phyloP scores from a whole-genome alignment of 2,113 vertebrate species.

The Corydoras maculifer region DNA sequence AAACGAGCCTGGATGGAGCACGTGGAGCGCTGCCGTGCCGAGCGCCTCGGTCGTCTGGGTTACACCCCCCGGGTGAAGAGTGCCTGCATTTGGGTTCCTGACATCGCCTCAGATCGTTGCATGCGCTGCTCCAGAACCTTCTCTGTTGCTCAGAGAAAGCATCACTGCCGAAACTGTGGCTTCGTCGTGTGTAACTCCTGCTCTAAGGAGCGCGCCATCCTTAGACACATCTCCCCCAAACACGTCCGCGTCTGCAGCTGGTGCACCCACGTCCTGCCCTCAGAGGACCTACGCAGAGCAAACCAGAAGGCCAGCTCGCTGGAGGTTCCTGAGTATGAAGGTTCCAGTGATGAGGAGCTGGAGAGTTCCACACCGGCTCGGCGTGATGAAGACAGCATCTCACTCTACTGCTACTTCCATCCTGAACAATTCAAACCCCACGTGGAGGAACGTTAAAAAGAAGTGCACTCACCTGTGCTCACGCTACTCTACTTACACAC shows the following conservation, averaged over 20 bases:
- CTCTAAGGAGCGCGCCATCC: constrained; percentile 71
- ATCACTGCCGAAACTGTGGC: constrained; percentile 87
- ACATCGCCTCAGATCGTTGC: constrained; percentile 77
- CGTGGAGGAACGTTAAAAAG: neutral
- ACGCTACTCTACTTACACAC: no score
- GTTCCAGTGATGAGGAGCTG: constrained; percentile 61
- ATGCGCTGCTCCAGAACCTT: constrained; percentile 84
- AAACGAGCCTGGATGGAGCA: constrained; percentile 83
- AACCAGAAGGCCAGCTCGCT: constrained; percentile 22
- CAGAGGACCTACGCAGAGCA: constrained; percentile 35
- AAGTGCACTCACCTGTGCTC: neutral
- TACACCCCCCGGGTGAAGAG: constrained; percentile 37
- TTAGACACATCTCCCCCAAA: constrained; percentile 73
- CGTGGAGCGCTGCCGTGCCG: constrained; percentile 70
- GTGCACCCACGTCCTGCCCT: constrained; percentile 65
- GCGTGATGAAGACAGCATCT: constrained; percentile 48
- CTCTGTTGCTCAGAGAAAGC: constrained; percentile 69
- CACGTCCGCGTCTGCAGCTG: constrained; percentile 70
- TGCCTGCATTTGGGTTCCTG: constrained; percentile 78
- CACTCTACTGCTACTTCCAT: constrained; percentile 40
- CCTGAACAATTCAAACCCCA: constrained; percentile 28
- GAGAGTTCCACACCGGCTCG: constrained; percentile 52
- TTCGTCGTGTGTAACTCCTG: constrained; percentile 79
- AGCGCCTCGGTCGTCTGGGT: constrained; percentile 52
- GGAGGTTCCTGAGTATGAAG: constrained; percentile 37